These are phyloP conservation scores for Drosophila setifemur DNA, from an alignment of 1,140 invertebrate species.

Conservation along the genomic window DNA sequence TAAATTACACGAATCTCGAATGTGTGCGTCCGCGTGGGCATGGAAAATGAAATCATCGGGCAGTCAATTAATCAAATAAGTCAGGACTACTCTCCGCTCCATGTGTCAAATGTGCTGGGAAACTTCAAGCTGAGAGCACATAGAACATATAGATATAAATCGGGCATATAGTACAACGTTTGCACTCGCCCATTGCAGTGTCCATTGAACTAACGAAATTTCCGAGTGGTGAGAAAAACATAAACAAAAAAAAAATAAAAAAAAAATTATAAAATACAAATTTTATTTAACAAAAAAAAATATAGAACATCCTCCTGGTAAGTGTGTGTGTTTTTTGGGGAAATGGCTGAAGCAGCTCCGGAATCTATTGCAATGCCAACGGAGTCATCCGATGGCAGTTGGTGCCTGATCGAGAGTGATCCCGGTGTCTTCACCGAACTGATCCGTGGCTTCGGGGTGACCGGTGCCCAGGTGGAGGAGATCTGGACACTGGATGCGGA, in stretches of 20 bases:
- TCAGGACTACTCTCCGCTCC: neutral
- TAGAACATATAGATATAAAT: too few relatives aligned
- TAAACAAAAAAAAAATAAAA: too few relatives aligned
- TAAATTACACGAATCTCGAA: conserved; percentile 1
- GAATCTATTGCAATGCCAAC: neutral
- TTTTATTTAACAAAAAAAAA: too few relatives aligned
- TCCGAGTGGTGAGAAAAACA: too few relatives aligned
- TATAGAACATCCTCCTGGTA: too few relatives aligned
- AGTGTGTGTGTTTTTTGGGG: too few relatives aligned
- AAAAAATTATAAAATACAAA: too few relatives aligned
- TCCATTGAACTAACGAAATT: too few relatives aligned
- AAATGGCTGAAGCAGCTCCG: neutral
- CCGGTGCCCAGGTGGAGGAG: conserved; percentile 98
- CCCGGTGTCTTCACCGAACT: conserved; percentile 99
- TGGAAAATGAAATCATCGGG: conserved; percentile 11
- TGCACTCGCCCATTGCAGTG: too few relatives aligned
- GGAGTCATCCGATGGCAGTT: conserved; percentile 87
- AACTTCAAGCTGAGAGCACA: too few relatives aligned
- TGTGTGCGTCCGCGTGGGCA: too few relatives aligned
- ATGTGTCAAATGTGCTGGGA: neutral
- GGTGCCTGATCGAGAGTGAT: conserved; percentile 99
- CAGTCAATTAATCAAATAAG: conserved; percentile 36
- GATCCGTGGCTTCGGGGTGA: conserved; percentile 96
- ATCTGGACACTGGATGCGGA: conserved; percentile 96
- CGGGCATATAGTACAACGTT: too few relatives aligned